Percentiles rank a stretch among this genome's conserved stretches.
phyloP scores from a whole-genome alignment of 2,888 invertebrate genomes.

The Tetragonisca angustula region DNA sequence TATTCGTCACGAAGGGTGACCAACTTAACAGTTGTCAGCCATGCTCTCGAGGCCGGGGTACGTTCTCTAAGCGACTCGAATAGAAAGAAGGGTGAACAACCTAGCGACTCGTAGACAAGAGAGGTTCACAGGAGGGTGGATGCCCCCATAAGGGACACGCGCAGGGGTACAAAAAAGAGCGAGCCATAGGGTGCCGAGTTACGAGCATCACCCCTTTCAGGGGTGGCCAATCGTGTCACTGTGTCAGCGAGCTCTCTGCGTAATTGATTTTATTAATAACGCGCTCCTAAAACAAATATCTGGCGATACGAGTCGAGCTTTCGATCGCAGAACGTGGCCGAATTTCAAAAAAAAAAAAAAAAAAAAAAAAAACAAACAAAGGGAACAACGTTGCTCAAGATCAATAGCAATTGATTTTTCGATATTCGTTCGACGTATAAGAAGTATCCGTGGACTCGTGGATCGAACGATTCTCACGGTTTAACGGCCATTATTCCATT shows the following conservation, averaged over 20 bases:
- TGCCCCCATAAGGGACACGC: constrained; percentile 29
- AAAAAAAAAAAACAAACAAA: neutral
- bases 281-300: neutral
- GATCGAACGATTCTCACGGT: neutral
- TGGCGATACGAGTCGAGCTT: neutral
- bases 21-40: constrained; percentile 61
- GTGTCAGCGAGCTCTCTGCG: constrained; percentile 72
- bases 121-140: constrained; percentile 50
- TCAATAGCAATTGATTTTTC: neutral
- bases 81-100: constrained; percentile 70
- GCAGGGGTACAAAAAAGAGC: constrained; percentile 41
- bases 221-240: constrained; percentile 79
- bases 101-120: constrained; percentile 56
- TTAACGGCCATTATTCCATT: neutral
- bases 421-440: neutral
- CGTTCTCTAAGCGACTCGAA: constrained; percentile 54
- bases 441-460: neutral
- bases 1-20: constrained; percentile 55
- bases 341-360: too few species aligned
- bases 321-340: too few species aligned
- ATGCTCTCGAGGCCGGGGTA: constrained; percentile 49
- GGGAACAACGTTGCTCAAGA: neutral
- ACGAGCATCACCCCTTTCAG: constrained; percentile 62
- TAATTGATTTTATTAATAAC: constrained; percentile 35
- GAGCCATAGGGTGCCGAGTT: constrained; percentile 47